These are phyloP conservation scores for Bos indicus DNA, from an alignment of 2,113 vertebrate species.

Conservation along the genomic window DNA sequence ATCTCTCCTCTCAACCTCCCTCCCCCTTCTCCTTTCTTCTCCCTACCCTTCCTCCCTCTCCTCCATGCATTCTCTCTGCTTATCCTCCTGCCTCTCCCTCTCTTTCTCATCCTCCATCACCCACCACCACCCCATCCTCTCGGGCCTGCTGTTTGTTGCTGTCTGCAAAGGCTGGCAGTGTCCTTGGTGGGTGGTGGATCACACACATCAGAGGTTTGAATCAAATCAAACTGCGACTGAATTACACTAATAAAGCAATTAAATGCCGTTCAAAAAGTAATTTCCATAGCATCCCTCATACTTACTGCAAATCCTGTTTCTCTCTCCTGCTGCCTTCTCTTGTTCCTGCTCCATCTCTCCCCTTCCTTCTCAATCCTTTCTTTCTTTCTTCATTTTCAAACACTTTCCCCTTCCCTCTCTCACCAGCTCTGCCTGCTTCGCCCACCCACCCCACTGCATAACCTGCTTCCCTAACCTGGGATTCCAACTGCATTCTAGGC, in stretches of 20 bases:
- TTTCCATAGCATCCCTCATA: conserved; percentile 1
- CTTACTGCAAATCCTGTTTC: background rate
- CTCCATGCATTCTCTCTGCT: too few relatives aligned
- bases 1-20: background rate
- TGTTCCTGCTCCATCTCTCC: rapidly evolving
- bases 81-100: too few relatives aligned
- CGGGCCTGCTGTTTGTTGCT: background rate
- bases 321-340: background rate
- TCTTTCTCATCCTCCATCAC: too few relatives aligned
- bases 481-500: background rate
- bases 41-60: background rate
- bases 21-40: background rate
- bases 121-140: background rate
- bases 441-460: background rate
- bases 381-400: background rate
- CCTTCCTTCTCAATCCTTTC: background rate
- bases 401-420: background rate
- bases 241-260: conserved; percentile 68
- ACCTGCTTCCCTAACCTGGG: background rate
- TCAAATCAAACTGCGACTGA: conserved; percentile 59
- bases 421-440: background rate
- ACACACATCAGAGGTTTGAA: conserved; percentile 50
- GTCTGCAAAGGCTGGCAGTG: background rate
- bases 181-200: conserved; percentile 36
- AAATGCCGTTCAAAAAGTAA: conserved; percentile 53